Base-by-base conservation (phyloP, 2,797 vertebrate genomes). In the Lacerta agilis region DNA sequence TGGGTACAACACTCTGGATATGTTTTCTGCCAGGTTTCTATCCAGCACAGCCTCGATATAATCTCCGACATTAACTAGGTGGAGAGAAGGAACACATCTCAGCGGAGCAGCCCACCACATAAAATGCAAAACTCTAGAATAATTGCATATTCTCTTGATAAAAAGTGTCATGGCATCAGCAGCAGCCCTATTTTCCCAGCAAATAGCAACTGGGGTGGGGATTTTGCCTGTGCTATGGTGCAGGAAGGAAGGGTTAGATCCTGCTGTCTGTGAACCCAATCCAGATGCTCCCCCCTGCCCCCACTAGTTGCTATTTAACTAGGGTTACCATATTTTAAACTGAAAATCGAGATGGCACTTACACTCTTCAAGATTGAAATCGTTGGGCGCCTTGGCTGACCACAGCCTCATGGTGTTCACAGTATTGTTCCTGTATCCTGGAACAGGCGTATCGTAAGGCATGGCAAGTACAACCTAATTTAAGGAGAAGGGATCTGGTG, bases 401-500 rank as follows among this genome's bases (percentile, higher is more conserved):
- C 98, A 98, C n/a, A 98, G 96, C 82, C 98, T 97, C 98, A 98
- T 98, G 88, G 98, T 98, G 94, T 98, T 98, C 36, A 98, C 98
- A 0, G 98, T 98, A 95, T 98, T 98, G 95, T 98, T 98, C 96
- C 97, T 98, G 95, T 97, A 98, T 69, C 98, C 98, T 0, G 98
- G 98, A 89, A 98, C 97, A 0, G 98, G 98, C 0, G 98, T 98
- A 90, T 98, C 98, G 0, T 98, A 98, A 4, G 98, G 98, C 98
- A 98, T 98, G 15, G 98, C 98, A 43, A 98, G 96, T 67, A 98
- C 96, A 87, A 98, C 95, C 98, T 98, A 92, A 8, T 72, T 87
- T 86, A 88, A 86, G 72, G 64, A 92, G 15, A 91, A 55, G 2
- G 84, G 27, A 61, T 17, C 77, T 55, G 55, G 73, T 61, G 41